Evolutionary conservation across 2,113 vertebrate genomes (phyloP).

Genomic region (Sciurus niger): DNA sequence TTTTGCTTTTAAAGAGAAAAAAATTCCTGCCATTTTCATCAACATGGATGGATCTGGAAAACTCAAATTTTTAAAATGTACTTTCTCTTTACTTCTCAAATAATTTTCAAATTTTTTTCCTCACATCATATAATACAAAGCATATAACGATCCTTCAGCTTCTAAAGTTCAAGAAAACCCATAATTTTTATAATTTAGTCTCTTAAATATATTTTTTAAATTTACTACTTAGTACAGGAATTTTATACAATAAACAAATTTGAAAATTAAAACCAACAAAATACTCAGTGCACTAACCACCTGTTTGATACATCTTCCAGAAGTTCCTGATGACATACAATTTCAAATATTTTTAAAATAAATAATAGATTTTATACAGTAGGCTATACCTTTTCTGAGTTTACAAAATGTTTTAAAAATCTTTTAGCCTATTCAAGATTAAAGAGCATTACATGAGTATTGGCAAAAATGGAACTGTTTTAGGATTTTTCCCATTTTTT

Average conservation of each 20-base stretch:
- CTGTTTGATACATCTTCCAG: background rate
- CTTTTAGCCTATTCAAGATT: background rate
- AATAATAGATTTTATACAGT: background rate
- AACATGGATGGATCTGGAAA: background rate
- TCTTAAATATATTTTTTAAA: constrained; percentile 7
- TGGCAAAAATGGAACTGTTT: background rate
- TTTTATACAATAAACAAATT: background rate
- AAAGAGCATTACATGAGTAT: background rate
- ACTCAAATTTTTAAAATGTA: background rate
- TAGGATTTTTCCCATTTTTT: background rate
- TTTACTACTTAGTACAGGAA: background rate
- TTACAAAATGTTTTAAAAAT: background rate
- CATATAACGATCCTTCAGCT: background rate
- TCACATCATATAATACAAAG: background rate
- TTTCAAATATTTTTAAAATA: background rate
- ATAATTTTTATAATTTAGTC: background rate
- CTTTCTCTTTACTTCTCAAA: background rate
- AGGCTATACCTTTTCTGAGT: background rate
- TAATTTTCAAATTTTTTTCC: background rate
- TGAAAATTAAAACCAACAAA: background rate
- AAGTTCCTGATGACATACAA: background rate
- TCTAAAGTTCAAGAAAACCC: background rate
- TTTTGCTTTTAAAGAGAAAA: background rate
- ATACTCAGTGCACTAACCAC: background rate
- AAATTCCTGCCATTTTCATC: background rate